These are phyloP conservation scores for Arrhamphus sclerolepis DNA, from an alignment of 2,797 vertebrate genomes.

Conservation along the genomic window DNA sequence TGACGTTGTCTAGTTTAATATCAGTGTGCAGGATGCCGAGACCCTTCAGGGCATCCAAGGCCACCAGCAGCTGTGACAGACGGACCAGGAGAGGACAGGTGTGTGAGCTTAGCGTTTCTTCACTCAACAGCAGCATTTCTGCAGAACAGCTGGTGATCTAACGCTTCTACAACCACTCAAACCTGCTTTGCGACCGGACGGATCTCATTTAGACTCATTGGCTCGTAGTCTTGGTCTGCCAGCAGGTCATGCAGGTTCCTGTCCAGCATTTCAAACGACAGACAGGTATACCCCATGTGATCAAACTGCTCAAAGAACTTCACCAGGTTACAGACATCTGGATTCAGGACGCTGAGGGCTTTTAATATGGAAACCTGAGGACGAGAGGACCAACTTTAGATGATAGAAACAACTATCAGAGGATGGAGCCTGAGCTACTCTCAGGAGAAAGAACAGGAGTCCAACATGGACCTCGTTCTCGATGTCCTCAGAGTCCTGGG, in stretches of 20 bases:
- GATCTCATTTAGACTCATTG: conserved; percentile 2
- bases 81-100: background rate
- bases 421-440: no score
- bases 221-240: background rate
- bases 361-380: conserved; percentile 23
- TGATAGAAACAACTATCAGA: background rate
- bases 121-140: background rate
- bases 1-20: conserved; percentile 33
- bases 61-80: conserved; percentile 30
- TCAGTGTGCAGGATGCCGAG: conserved; percentile 26
- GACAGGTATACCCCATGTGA: conserved; percentile 11
- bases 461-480: conserved; percentile 8
- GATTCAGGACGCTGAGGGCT: conserved; percentile 10
- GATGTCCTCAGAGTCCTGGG: background rate
- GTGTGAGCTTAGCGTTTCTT: background rate
- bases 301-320: conserved; percentile 25
- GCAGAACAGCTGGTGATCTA: background rate
- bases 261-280: conserved; percentile 40
- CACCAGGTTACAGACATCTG: conserved; percentile 21
- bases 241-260: conserved; percentile 16
- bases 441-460: background rate
- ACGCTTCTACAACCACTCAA: background rate
- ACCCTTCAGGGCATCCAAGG: conserved; percentile 18
- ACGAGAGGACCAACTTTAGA: background rate
- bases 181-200: conserved; percentile 14